Percentiles rank a stretch among this genome's conserved stretches.
These are phyloP conservation scores for Acanthornis magna DNA, from an alignment of 2,797 vertebrate species.

Conservation along the genomic window DNA sequence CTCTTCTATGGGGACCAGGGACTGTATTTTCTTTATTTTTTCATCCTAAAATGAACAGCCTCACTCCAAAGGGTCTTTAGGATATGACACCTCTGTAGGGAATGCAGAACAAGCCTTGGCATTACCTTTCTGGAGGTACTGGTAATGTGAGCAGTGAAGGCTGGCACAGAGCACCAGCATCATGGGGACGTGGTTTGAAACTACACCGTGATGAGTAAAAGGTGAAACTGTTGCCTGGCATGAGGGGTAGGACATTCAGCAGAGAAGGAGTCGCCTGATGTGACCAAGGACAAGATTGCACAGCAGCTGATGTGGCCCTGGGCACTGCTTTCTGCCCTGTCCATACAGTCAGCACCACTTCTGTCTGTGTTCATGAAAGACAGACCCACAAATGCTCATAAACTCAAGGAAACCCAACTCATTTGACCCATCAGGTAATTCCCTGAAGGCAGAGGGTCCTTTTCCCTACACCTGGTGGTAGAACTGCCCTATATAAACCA, in stretches of 20 bases:
- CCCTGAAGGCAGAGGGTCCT: not conserved
- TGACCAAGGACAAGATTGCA: not conserved
- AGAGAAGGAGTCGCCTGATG: fast-evolving
- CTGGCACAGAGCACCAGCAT: not conserved
- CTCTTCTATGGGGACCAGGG: not conserved
- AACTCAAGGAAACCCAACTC: not conserved
- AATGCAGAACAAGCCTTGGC: not conserved
- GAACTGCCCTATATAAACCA: not conserved
- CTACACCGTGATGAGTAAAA: not conserved
- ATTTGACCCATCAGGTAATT: not conserved
- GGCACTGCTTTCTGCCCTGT: not conserved
- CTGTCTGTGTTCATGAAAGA: not conserved
- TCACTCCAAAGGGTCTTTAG: not conserved
- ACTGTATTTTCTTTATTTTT: not conserved
- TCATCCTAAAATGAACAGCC: not conserved
- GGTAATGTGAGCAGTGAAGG: not conserved
- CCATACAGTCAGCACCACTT: not conserved
- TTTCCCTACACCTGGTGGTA: not conserved
- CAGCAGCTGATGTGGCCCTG: not conserved
- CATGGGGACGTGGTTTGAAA: not conserved
- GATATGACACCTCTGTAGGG: not conserved
- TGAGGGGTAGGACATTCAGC: not conserved
- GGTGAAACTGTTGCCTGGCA: not conserved
- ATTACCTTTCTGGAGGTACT: not conserved
- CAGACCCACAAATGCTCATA: not conserved